Conservation (phyloP, 2,113 vertebrate genomes). For the Lipophrys pholis region DNA sequence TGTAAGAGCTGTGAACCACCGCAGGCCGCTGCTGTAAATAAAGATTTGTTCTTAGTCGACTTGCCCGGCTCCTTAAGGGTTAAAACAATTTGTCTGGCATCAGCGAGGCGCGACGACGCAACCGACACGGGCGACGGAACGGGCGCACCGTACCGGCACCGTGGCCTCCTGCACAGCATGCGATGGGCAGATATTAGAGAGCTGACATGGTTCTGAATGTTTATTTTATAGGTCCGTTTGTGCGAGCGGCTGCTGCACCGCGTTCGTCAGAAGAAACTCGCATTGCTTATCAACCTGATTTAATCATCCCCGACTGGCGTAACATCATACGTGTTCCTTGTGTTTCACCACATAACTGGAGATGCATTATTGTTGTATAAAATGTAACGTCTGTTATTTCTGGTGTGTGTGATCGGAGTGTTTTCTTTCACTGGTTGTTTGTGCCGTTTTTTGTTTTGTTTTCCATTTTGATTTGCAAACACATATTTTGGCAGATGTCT, state of each 20-base stretch:
- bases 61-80: slow-evolving; percentile 50
- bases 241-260: slow-evolving; percentile 26
- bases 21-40: slow-evolving; percentile 65
- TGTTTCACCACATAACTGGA: slow-evolving; percentile 51
- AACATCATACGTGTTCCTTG: slow-evolving; percentile 35
- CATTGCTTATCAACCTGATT: slow-evolving; percentile 40
- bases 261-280: slow-evolving; percentile 22
- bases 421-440: slow-evolving; percentile 27
- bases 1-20: slow-evolving; percentile 32
- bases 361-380: slow-evolving; percentile 50
- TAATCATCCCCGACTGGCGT: slow-evolving; percentile 29
- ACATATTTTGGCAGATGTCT: slow-evolving; percentile 24
- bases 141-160: slow-evolving; percentile 47
- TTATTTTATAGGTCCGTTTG: slow-evolving; percentile 35
- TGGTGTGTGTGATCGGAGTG: slow-evolving; percentile 24
- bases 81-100: slow-evolving; percentile 44
- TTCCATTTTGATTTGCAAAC: slow-evolving; percentile 32
- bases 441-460: background rate
- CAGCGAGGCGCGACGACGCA: slow-evolving; percentile 39
- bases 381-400: slow-evolving; percentile 43
- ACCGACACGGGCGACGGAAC: slow-evolving; percentile 51
- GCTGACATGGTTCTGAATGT: slow-evolving; percentile 53
- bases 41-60: slow-evolving; percentile 39
- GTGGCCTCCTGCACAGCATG: slow-evolving; percentile 13
- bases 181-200: background rate